Percentiles rank a stretch among this genome's conserved stretches.
Conservation (phyloP, 2,888 invertebrate genomes). For the Esperia sulphurella region DNA sequence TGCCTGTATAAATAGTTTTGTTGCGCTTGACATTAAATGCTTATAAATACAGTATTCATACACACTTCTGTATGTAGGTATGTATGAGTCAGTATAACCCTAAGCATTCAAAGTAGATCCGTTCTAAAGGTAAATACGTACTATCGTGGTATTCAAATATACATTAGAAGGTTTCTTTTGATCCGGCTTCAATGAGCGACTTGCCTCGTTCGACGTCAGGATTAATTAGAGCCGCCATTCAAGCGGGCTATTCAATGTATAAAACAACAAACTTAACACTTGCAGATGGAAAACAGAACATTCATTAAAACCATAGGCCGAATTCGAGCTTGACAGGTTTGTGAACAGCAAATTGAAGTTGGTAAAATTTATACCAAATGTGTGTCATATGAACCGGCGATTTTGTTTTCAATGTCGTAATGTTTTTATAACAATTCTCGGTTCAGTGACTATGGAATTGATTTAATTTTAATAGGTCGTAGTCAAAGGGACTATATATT, state of each 20-base stretch:
- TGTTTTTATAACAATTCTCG: constrained; percentile 9
- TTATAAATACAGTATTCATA: too few relatives aligned
- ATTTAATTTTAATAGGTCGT: constrained; percentile 8
- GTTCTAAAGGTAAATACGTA: constrained; percentile 20
- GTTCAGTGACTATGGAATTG: constrained; percentile 17
- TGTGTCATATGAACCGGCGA: constrained; percentile 23
- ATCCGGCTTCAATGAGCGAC: constrained; percentile 51
- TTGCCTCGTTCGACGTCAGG: constrained; percentile 49
- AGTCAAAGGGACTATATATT: not conserved
- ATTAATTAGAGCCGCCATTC: constrained; percentile 67
- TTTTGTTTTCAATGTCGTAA: constrained; percentile 19
- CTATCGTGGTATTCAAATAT: constrained; percentile 58
- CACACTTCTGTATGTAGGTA: too few relatives aligned
- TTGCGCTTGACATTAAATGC: too few relatives aligned
- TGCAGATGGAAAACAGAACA: constrained; percentile 19
- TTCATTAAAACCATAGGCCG: constrained; percentile 3
- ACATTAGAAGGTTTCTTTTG: constrained; percentile 72
- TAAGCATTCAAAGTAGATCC: constrained; percentile 20
- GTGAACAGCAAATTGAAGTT: constrained; percentile 13
- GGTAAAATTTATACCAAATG: constrained; percentile 17
- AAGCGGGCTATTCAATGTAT: constrained; percentile 47
- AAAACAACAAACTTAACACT: constrained; percentile 32
- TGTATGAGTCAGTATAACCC: constrained; percentile 12
- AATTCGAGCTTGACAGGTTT: constrained; percentile 16
- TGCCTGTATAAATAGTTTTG: too few relatives aligned